Conservation (phyloP, 2,888 invertebrate species). For the Pyrrhosoma nymphula region DNA sequence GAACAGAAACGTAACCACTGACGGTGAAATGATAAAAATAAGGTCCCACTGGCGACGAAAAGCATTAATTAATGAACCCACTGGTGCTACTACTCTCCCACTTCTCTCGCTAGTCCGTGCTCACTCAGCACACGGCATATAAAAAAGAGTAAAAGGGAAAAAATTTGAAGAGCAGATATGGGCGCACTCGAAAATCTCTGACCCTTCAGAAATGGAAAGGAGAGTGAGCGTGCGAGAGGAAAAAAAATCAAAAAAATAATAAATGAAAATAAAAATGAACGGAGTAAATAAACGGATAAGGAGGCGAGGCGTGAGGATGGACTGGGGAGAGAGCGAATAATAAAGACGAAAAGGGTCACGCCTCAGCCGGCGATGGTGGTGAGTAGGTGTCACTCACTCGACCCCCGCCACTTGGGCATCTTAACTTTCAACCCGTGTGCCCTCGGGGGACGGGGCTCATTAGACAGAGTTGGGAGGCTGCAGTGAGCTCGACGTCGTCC, state of each 20-base stretch:
- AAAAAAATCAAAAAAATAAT: background rate
- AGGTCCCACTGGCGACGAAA: background rate
- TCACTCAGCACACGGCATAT: background rate
- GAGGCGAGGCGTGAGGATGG: background rate
- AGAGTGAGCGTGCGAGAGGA: background rate
- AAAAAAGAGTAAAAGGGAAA: background rate
- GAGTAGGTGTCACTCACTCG: conserved; percentile 55
- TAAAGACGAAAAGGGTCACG: conserved; percentile 32
- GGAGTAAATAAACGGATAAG: conserved; percentile 11
- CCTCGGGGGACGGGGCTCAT: conserved; percentile 22
- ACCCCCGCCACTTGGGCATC: conserved; percentile 3
- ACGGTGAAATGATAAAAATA: background rate
- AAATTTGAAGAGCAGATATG: background rate
- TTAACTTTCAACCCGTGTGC: conserved; percentile 24
- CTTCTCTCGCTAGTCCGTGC: background rate
- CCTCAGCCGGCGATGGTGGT: background rate
- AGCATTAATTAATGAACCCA: conserved; percentile 21
- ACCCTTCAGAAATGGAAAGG: background rate
- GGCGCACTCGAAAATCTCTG: conserved; percentile 31
- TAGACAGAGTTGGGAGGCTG: background rate
- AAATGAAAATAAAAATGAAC: background rate
- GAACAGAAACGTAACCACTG: background rate
- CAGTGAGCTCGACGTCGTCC: background rate
- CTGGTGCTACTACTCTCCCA: background rate
- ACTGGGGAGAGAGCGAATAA: background rate